These are phyloP conservation scores for Glaucopsyche alexis DNA, from an alignment of 2,888 invertebrate species.

Conservation along the genomic window DNA sequence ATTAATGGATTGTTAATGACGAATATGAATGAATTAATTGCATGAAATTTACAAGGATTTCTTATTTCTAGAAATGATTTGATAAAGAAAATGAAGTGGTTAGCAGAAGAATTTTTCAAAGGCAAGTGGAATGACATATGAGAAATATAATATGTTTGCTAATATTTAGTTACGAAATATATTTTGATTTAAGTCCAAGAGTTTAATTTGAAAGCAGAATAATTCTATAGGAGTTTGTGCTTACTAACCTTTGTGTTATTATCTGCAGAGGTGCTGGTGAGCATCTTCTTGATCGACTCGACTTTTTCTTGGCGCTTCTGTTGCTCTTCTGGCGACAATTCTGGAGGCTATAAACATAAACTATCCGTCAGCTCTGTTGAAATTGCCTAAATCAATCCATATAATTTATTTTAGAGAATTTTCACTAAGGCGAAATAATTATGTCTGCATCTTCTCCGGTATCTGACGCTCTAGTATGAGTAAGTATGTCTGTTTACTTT, in stretches of 20 bases:
- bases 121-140: not conserved
- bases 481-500: no score
- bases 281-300: conserved; percentile 94
- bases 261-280: conserved; percentile 83
- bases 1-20: not conserved
- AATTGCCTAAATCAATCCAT: not conserved
- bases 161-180: not conserved
- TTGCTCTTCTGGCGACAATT: conserved; percentile 91
- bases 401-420: not conserved
- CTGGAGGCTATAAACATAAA: conserved; percentile 81
- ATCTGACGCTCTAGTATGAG: no score
- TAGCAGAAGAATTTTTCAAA: not conserved
- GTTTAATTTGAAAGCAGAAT: conserved; percentile 17
- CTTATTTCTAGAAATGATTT: not conserved
- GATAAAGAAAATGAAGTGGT: not conserved
- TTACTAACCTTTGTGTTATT: conserved; percentile 60
- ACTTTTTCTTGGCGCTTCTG: conserved; percentile 91
- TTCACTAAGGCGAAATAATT: no score
- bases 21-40: not conserved
- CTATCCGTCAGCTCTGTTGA: not conserved
- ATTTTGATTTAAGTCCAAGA: conserved; percentile 34
- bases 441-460: no score
- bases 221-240: not conserved
- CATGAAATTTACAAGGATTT: not conserved
- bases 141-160: not conserved